Evolutionary conservation across 1,140 invertebrate genomes (phyloP), one percentile per base, ranked within the genome.

Genomic region (Eciton burchellii): DNA sequence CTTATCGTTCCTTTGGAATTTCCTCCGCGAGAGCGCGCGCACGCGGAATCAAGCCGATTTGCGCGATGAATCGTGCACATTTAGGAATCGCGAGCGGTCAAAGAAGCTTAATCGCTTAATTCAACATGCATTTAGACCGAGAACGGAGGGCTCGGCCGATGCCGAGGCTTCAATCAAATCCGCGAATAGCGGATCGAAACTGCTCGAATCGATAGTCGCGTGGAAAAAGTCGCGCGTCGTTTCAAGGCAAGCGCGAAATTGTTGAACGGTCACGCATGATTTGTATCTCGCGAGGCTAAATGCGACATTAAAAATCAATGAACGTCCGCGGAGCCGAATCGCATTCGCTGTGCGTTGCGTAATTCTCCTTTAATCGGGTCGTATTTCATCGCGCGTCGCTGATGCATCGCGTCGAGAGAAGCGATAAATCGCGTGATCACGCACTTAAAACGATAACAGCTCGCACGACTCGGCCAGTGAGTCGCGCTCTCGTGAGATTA

Each of bases 241-340:
- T 54, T 54, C 49, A 26, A 43, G 24, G 41, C 14, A 77, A 77
- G 54, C 47, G 16, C 35, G 26, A 56, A 66, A 77, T 77, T 54
- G 52, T 9, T 74, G 26, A 66, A 68, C 21, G 47, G 11, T 5
- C 52, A 63, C 26, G 74, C 62, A 68, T 47, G 21, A 77, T 77
- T 77, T 66, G 62, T 77, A 66, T 66, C 16, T 29, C 12, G 35
- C n/a, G 62, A 66, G 41, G 66, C 66, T 77, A 43, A 41, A n/a
- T n/a, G n/a, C n/a, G n/a, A n/a, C n/a, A n/a, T n/a, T n/a, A n/a
- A n/a, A n/a, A n/a, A 66, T 66, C 62, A 66, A 77, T 54, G 59
- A 73, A 73, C 47, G 35, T 65, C 65, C 45, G 73, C 49, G 21
- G 14, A 35, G 16, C 41, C 14, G 60, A 26, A n/a, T 66, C 73